A percentile compares a stretch with the other conserved stretches of the same genome.
Evolutionary conservation across 2,888 invertebrate genomes (phyloP).

Genomic region (Phyto melanocephala): DNA sequence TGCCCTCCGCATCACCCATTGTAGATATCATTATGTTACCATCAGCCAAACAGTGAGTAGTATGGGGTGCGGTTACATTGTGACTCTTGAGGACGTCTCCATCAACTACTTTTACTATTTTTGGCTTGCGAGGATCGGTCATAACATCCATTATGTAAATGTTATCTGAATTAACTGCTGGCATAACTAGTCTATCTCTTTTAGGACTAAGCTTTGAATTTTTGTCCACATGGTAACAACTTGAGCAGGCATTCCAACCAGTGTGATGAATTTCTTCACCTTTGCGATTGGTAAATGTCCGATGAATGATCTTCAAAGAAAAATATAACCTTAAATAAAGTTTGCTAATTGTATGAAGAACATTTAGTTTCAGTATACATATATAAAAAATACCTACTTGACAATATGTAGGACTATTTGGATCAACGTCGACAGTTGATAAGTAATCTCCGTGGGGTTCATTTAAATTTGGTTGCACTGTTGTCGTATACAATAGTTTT

Average conservation of each 20-base stretch:
- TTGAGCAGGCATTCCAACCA: slow-evolving; percentile 98
- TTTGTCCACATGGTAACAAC: slow-evolving; percentile 83
- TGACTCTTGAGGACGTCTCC: slow-evolving; percentile 87
- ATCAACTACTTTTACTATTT: slow-evolving; percentile 89
- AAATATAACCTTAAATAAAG: too few species aligned
- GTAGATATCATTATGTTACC: slow-evolving; percentile 97
- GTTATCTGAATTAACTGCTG: slow-evolving; percentile 88
- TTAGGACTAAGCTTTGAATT: slow-evolving; percentile 79
- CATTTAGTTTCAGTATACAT: too few species aligned
- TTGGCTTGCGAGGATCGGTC: slow-evolving; percentile 85
- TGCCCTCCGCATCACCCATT: slow-evolving; percentile 92
- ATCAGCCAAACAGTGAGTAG: slow-evolving; percentile 93
- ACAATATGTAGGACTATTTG: slow-evolving; percentile 89
- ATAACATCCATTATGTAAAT: slow-evolving; percentile 91
- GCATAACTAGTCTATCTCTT: slow-evolving; percentile 90
- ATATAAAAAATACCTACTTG: slow-evolving; percentile 81
- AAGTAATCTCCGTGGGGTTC: slow-evolving; percentile 90
- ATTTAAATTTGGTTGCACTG: slow-evolving; percentile 86
- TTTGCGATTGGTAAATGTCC: slow-evolving; percentile 86
- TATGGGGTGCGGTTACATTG: slow-evolving; percentile 93
- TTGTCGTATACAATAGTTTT: slow-evolving; percentile 92
- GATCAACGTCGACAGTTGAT: slow-evolving; percentile 95
- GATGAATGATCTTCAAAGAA: slow-evolving; percentile 88
- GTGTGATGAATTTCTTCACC: slow-evolving; percentile 96
- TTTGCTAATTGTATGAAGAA: too few species aligned